Evolutionary conservation across 2,113 vertebrate species (phyloP).

Genomic region (Channa maculata): DNA sequence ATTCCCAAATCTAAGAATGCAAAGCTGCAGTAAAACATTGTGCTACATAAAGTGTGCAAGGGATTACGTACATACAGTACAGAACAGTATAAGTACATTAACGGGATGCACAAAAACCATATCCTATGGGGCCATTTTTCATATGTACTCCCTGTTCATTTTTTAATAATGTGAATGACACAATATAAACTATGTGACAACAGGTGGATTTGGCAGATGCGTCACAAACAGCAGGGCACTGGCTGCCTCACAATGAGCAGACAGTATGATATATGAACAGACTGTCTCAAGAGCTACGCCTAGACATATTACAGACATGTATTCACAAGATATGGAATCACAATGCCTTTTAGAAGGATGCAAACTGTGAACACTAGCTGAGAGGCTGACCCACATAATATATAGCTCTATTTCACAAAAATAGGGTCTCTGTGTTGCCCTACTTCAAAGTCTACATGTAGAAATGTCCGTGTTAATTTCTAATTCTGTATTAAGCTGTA

Average conservation of each 20-base stretch:
- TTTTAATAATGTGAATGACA: slow-evolving; percentile 25
- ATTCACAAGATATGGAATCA: slow-evolving; percentile 55
- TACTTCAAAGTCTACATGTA: slow-evolving; percentile 54
- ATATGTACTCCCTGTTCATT: slow-evolving; percentile 1
- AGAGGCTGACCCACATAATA: slow-evolving; percentile 68
- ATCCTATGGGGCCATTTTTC: slow-evolving; percentile 2
- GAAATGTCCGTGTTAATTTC: slow-evolving; percentile 30
- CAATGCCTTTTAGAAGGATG: slow-evolving; percentile 35
- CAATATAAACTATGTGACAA: background rate
- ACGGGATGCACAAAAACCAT: background rate
- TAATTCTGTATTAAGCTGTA: slow-evolving; percentile 45
- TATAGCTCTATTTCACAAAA: slow-evolving; percentile 43
- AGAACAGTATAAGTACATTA: background rate
- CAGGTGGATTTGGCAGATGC: slow-evolving; percentile 20
- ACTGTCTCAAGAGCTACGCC: slow-evolving; percentile 57
- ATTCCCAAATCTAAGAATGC: too few species aligned
- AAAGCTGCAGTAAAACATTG: too few species aligned
- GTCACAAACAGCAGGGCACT: slow-evolving; percentile 44
- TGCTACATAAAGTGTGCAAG: slow-evolving; percentile 7
- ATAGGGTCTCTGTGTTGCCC: slow-evolving; percentile 67
- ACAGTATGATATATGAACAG: slow-evolving; percentile 39
- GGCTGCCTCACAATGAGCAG: slow-evolving; percentile 35
- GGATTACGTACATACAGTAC: background rate
- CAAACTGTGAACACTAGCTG: slow-evolving; percentile 60
- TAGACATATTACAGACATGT: slow-evolving; percentile 43